These are phyloP conservation scores for Melanotaenia parkinsoni DNA, from an alignment of 2,797 vertebrate genomes.

Conservation along the genomic window DNA sequence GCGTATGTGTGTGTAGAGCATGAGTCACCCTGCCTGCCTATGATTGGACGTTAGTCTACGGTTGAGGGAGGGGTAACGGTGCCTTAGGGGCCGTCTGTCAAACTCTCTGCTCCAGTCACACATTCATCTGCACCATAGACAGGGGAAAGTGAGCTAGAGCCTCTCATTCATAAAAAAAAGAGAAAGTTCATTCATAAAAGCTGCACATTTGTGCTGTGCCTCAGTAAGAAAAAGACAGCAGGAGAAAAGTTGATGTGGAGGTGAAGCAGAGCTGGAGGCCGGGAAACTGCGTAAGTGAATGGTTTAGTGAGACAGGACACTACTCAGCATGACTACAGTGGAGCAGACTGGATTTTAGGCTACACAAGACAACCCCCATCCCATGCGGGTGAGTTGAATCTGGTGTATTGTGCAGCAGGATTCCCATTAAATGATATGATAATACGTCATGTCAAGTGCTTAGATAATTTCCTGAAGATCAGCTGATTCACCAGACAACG, in stretches of 20 bases:
- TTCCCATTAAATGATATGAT: constrained; percentile 11
- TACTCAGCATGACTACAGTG: constrained; percentile 36
- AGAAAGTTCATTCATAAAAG: constrained; percentile 82
- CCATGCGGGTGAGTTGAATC: constrained; percentile 63
- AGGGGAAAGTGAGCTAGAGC: constrained; percentile 50
- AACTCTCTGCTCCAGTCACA: constrained; percentile 90
- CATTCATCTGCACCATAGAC: constrained; percentile 82
- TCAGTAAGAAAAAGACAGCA: constrained; percentile 31
- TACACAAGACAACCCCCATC: constrained; percentile 49
- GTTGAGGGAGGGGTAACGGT: constrained; percentile 63
- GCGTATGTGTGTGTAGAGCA: constrained; percentile 77
- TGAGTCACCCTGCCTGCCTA: constrained; percentile 86
- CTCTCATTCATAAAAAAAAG: constrained; percentile 82
- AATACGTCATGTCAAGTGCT: background rate
- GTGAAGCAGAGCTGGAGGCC: constrained; percentile 44
- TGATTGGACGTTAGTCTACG: constrained; percentile 86
- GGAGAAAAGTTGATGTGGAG: constrained; percentile 52
- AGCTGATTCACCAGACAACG: constrained; percentile 5
- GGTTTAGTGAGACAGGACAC: constrained; percentile 50
- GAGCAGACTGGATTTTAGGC: constrained; percentile 49
- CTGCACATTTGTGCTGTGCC: constrained; percentile 68
- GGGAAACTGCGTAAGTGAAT: constrained; percentile 40
- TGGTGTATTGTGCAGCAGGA: background rate
- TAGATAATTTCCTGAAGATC: constrained; percentile 4
- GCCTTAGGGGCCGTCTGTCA: constrained; percentile 86